phyloP scores from a whole-genome alignment of 1,140 invertebrate genomes.

The Heliothis subflexa region DNA sequence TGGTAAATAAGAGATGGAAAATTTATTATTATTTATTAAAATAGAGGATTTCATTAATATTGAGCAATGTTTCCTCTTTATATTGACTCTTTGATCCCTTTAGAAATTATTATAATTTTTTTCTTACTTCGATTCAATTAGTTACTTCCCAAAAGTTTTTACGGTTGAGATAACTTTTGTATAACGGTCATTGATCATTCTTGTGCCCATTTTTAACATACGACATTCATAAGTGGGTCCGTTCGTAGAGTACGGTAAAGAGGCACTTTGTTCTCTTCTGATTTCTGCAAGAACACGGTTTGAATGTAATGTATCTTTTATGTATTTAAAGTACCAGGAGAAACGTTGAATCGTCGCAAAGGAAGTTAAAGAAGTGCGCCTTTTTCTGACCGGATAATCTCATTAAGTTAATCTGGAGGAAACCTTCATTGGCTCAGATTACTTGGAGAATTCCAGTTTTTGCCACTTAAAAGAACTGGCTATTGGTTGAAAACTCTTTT shows the following conservation, averaged over 20 bases:
- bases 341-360: conserved; percentile 4
- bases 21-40: no score
- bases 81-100: no score
- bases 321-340: neutral
- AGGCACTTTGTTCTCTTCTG: neutral
- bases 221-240: neutral
- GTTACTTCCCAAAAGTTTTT: conserved; percentile 2
- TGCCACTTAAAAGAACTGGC: no score
- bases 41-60: neutral
- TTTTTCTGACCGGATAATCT: neutral
- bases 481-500: no score
- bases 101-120: no score
- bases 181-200: neutral
- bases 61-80: no score
- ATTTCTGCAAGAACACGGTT: neutral
- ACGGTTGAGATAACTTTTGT: conserved; percentile 23
- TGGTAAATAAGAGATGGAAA: neutral
- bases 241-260: neutral
- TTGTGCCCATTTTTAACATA: conserved; percentile 18
- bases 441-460: neutral
- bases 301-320: conserved; percentile 10
- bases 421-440: neutral
- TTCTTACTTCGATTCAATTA: no score
- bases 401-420: neutral
- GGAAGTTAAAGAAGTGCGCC: neutral